A percentile compares a stretch with the other conserved stretches of the same genome.
Conservation (phyloP, 2,797 vertebrate species). For the Sebastes hubbsi region DNA sequence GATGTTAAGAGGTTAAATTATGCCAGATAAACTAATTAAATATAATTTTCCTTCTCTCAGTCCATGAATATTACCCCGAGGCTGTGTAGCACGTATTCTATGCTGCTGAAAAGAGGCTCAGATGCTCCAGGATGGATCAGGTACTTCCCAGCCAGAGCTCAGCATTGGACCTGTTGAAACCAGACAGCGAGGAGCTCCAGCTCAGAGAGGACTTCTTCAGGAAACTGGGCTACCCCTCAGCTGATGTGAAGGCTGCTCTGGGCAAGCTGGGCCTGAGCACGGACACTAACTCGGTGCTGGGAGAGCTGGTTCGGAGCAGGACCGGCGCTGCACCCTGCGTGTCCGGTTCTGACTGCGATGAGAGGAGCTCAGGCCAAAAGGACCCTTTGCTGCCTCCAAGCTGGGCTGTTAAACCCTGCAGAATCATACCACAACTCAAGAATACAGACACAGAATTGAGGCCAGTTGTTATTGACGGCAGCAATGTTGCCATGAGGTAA, state of each 20-base stretch:
- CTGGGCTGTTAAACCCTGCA: conserved; percentile 44
- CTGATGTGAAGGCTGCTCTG: conserved; percentile 85
- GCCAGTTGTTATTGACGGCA: conserved; percentile 94
- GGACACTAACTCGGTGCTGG: conserved; percentile 92
- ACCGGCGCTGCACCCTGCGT: conserved; percentile 42
- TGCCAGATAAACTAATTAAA: conserved; percentile 6
- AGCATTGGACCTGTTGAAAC: conserved; percentile 4
- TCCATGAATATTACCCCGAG: background rate
- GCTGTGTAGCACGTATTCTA: conserved; percentile 15
- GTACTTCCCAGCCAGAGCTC: conserved; percentile 26
- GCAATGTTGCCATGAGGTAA: conserved; percentile 99
- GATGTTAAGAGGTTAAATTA: background rate
- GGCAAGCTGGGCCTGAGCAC: conserved; percentile 87
- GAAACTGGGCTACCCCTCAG: conserved; percentile 91
- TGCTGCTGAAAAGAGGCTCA: conserved; percentile 30
- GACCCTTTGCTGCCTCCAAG: conserved; percentile 73
- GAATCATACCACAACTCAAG: conserved; percentile 42
- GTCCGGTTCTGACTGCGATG: conserved; percentile 44
- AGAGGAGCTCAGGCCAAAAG: conserved; percentile 62
- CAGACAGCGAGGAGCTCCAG: conserved; percentile 78
- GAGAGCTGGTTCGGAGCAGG: conserved; percentile 89
- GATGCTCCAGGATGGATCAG: conserved; percentile 67
- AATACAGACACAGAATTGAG: conserved; percentile 81
- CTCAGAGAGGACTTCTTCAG: conserved; percentile 91
- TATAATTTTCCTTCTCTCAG: background rate